Evolutionary conservation across 2,888 invertebrate species (phyloP).

Genomic region (Lycocerus yunnanus): DNA sequence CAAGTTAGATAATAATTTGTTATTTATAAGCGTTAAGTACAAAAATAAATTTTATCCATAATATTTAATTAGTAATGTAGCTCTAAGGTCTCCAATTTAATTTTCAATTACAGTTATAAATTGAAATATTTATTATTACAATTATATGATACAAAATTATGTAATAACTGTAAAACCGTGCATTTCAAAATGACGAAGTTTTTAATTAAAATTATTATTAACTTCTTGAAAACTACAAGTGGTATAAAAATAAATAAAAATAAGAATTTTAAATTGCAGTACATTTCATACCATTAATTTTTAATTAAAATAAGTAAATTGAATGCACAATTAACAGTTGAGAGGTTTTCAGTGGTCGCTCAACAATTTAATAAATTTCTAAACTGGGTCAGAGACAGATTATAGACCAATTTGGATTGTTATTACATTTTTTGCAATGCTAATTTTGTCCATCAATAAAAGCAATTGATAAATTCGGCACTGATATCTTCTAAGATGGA

Average conservation of each 20-base stretch:
- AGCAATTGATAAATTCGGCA: not conserved
- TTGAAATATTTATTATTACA: not conserved
- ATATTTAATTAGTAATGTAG: too few relatives aligned
- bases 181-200: not conserved
- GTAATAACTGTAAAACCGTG: not conserved
- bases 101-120: not conserved
- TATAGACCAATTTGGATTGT: not conserved
- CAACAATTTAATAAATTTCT: not conserved
- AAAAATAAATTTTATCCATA: too few relatives aligned
- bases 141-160: not conserved
- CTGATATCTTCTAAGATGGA: not conserved
- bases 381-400: not conserved
- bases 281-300: not conserved
- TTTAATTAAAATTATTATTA: not conserved
- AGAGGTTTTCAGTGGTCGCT: not conserved
- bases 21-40: too few relatives aligned
- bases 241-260: not conserved
- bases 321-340: not conserved
- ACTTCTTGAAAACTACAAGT: not conserved
- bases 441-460: not conserved
- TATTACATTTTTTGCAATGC: not conserved
- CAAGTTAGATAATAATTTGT: too few relatives aligned
- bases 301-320: constrained; percentile 4
- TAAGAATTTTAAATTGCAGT: not conserved
- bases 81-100: not conserved